A percentile compares a stretch with the other conserved stretches of the same genome.
phyloP scores from a whole-genome alignment of 2,113 vertebrate genomes.

The Rhea americana region DNA sequence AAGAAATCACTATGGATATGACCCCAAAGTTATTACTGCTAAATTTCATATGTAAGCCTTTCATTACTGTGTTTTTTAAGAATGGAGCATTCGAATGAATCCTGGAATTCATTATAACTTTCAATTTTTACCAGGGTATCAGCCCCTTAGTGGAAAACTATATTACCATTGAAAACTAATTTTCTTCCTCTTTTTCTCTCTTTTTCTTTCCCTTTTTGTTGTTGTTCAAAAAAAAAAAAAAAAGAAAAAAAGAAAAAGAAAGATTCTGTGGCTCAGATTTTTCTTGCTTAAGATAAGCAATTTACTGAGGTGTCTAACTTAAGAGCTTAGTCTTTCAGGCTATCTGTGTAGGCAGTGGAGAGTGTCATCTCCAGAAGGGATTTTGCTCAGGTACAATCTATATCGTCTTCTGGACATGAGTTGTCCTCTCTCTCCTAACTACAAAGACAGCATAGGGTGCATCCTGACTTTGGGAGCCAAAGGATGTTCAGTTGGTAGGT shows the following conservation, averaged over 20 bases:
- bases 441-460: neutral
- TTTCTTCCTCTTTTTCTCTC: neutral
- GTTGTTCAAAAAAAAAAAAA: neutral
- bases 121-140: neutral
- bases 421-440: neutral
- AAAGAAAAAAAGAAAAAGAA: neutral
- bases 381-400: neutral
- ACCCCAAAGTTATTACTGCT: conserved; percentile 55
- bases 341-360: neutral
- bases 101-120: conserved; percentile 39
- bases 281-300: neutral
- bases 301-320: neutral
- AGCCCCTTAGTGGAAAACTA: neutral
- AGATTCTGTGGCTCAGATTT: neutral
- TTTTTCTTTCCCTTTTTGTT: neutral
- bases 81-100: conserved; percentile 13
- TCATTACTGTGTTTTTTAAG: conserved; percentile 57
- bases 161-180: neutral
- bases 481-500: neutral
- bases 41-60: conserved; percentile 46
- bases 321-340: neutral
- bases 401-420: neutral
- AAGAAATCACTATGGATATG: conserved; percentile 43
- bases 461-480: neutral
- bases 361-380: neutral